Evolutionary conservation across 1,140 invertebrate species (phyloP).

Genomic region (Diorhabda elongata): DNA sequence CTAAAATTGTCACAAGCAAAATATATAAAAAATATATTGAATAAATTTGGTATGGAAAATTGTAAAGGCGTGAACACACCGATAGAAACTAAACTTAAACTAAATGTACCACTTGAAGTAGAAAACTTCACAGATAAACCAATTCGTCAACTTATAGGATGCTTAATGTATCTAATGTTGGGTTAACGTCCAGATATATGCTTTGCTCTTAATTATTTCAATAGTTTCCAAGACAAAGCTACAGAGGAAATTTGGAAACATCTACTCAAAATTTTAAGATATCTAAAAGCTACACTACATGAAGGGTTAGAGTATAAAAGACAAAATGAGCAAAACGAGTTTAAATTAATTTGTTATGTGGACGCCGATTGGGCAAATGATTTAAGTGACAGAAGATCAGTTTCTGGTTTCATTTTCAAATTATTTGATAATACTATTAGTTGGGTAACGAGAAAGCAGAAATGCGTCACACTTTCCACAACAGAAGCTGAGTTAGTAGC

Average conservation of each 20-base stretch:
- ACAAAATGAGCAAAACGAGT: not conserved
- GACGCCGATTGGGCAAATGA: conserved; percentile 33
- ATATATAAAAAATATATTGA: too few species aligned
- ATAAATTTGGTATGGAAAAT: too few species aligned
- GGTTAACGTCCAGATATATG: conserved; percentile 13
- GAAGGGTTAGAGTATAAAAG: conserved; percentile 10
- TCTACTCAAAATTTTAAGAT: conserved; percentile 10
- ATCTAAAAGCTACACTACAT: conserved; percentile 4
- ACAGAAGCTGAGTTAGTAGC: conserved; percentile 53
- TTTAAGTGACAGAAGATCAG: conserved; percentile 33
- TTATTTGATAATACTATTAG: conserved; percentile 28
- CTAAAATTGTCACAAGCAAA: too few species aligned
- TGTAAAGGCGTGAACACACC: too few species aligned
- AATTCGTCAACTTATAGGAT: too few species aligned
- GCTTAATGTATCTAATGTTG: too few species aligned
- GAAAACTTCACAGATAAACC: too few species aligned
- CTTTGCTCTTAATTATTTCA: conserved; percentile 13
- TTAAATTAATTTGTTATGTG: conserved; percentile 12
- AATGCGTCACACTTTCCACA: too few species aligned
- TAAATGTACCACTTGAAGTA: too few species aligned
- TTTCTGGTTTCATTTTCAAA: conserved; percentile 10
- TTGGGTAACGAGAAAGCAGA: conserved; percentile 30
- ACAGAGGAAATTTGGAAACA: conserved; percentile 14
- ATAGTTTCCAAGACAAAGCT: conserved; percentile 4
- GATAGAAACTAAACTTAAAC: too few species aligned